A percentile compares a stretch with the other conserved stretches of the same genome.
Evolutionary conservation across 2,113 vertebrate species (phyloP).

Genomic region (Galemys pyrenaicus): DNA sequence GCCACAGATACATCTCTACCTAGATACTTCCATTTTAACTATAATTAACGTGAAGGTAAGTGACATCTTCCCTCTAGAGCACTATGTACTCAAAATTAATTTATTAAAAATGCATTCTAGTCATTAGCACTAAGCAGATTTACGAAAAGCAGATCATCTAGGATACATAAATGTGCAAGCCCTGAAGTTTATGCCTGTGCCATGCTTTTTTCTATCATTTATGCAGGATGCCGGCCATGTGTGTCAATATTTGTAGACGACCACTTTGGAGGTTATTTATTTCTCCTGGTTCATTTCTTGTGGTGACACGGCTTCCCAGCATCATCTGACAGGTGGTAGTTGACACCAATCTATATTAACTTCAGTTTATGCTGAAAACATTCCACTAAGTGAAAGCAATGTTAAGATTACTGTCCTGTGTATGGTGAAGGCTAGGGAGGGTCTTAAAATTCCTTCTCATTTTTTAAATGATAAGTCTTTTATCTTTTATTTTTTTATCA

Average conservation of each 20-base stretch:
- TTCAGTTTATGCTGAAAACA: constrained; percentile 48
- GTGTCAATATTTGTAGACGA: constrained; percentile 44
- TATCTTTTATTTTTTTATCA: background rate
- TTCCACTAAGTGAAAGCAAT: background rate
- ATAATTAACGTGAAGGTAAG: constrained; percentile 44
- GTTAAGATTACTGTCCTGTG: background rate
- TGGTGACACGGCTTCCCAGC: background rate
- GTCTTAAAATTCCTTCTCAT: constrained; percentile 15
- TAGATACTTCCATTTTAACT: constrained; percentile 60
- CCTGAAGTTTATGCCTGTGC: background rate
- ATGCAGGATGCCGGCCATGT: background rate
- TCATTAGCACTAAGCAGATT: constrained; percentile 75
- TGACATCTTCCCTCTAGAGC: constrained; percentile 65
- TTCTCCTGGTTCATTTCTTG: constrained; percentile 50
- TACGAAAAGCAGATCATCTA: constrained; percentile 63
- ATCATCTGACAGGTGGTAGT: constrained; percentile 23
- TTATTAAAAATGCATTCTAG: constrained; percentile 76
- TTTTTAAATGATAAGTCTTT: background rate
- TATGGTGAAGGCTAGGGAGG: background rate
- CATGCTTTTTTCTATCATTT: background rate
- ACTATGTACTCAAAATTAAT: constrained; percentile 72
- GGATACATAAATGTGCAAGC: background rate
- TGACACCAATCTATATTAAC: constrained; percentile 25
- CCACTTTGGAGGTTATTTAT: constrained; percentile 38
- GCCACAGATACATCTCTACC: constrained; percentile 13